Evolutionary conservation across 2,888 invertebrate genomes (phyloP).

Genomic region (Carabus problematicus): DNA sequence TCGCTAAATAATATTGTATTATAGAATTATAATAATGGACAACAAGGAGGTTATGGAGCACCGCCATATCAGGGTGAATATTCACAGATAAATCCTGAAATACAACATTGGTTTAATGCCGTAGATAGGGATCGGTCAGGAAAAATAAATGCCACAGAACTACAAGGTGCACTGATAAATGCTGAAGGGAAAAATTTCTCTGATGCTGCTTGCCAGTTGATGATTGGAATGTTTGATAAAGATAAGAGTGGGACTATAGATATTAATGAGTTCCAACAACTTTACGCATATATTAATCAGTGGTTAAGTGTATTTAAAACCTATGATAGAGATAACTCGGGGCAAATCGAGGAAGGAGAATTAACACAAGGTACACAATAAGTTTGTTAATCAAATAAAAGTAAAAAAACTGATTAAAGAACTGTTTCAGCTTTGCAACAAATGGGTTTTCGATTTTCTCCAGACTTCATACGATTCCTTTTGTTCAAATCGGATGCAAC

Average conservation of each 20-base stretch:
- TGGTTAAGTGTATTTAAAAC: constrained; percentile 86
- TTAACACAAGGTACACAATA: constrained; percentile 72
- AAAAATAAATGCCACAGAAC: constrained; percentile 76
- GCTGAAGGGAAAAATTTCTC: constrained; percentile 86
- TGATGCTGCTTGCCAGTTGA: constrained; percentile 81
- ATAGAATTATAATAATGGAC: no score
- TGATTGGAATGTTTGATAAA: constrained; percentile 92
- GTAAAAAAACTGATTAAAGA: constrained; percentile 34
- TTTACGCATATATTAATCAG: constrained; percentile 87
- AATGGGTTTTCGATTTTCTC: constrained; percentile 88
- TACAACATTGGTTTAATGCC: constrained; percentile 70
- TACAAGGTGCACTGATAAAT: constrained; percentile 83
- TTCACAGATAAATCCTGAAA: constrained; percentile 68
- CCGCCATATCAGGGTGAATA: neutral
- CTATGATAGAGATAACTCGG: constrained; percentile 86
- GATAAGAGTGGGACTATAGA: constrained; percentile 86
- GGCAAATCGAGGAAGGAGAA: constrained; percentile 82
- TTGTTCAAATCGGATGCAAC: constrained; percentile 73
- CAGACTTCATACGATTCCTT: constrained; percentile 77
- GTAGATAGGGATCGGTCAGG: constrained; percentile 87
- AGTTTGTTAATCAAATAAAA: neutral
- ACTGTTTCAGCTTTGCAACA: constrained; percentile 73
- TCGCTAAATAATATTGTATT: no score
- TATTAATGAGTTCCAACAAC: constrained; percentile 81
- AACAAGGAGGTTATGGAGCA: no score